These are phyloP conservation scores for Ips typographus DNA, from an alignment of 1,140 invertebrate genomes.

Conservation along the genomic window DNA sequence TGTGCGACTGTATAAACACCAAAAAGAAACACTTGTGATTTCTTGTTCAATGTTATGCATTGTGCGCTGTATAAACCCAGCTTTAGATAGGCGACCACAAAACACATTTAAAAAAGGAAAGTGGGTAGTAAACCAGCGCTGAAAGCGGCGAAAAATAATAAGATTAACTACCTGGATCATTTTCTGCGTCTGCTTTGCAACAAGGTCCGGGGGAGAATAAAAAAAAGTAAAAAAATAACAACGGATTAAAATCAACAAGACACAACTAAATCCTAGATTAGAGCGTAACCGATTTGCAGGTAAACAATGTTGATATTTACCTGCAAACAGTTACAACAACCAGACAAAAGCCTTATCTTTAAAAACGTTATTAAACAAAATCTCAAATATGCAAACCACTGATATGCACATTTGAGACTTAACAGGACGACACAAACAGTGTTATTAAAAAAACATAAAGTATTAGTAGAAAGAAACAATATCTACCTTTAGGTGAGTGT, in stretches of 20 bases:
- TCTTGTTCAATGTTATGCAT: no score
- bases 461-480: slow-evolving; percentile 32
- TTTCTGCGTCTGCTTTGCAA: slow-evolving; percentile 42
- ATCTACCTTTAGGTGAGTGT: slow-evolving; percentile 43
- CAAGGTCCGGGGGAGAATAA: slow-evolving; percentile 39
- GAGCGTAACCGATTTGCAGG: no score
- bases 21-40: no score
- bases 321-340: no score
- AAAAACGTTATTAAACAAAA: no score
- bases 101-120: not conserved
- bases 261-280: not conserved
- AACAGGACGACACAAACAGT: slow-evolving; percentile 11
- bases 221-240: slow-evolving; percentile 43
- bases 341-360: no score
- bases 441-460: slow-evolving; percentile 24
- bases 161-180: slow-evolving; percentile 47
- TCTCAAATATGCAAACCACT: no score
- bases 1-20: no score
- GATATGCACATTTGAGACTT: no score
- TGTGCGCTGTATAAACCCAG: no score
- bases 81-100: not conserved
- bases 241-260: slow-evolving; percentile 38
- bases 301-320: no score
- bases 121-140: slow-evolving; percentile 3
- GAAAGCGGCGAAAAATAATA: slow-evolving; percentile 33